A percentile compares a stretch with the other conserved stretches of the same genome.
Conservation (phyloP, 2,888 invertebrate species). For the Byasa hedistus region DNA sequence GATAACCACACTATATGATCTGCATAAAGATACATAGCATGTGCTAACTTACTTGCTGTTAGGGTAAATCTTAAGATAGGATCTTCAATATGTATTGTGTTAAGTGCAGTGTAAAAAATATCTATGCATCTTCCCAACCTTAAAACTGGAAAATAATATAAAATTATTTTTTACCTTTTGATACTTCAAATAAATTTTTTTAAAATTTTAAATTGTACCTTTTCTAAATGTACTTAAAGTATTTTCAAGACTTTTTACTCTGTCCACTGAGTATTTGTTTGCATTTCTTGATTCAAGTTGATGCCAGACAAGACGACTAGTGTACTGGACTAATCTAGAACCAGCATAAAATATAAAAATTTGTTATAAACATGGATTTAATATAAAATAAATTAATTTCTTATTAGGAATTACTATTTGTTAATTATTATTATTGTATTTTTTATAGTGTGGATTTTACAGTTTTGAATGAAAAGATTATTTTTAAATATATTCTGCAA, state of each 20-base stretch:
- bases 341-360: not conserved
- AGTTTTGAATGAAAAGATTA: too few relatives aligned
- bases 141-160: conserved; percentile 83
- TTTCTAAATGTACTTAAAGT: conserved; percentile 92
- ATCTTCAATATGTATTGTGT: conserved; percentile 86
- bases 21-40: conserved; percentile 88
- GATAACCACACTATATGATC: conserved; percentile 94
- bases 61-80: conserved; percentile 84
- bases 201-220: conserved; percentile 77
- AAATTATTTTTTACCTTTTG: not conserved
- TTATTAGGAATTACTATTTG: too few relatives aligned
- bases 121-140: conserved; percentile 92
- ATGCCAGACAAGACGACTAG: conserved; percentile 89
- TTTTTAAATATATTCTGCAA: too few relatives aligned
- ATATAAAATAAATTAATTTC: too few relatives aligned
- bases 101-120: conserved; percentile 86
- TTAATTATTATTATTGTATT: too few relatives aligned
- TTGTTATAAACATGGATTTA: too few relatives aligned
- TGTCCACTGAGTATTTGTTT: conserved; percentile 83
- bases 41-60: conserved; percentile 88
- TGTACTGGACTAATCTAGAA: conserved; percentile 90
- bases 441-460: too few relatives aligned
- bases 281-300: conserved; percentile 82
- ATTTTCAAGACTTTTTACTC: conserved; percentile 89
- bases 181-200: not conserved